Percentiles rank a stretch among this genome's conserved stretches.
Conservation (phyloP, 2,113 vertebrate species). For the Brachyhypopomus occidentalis region DNA sequence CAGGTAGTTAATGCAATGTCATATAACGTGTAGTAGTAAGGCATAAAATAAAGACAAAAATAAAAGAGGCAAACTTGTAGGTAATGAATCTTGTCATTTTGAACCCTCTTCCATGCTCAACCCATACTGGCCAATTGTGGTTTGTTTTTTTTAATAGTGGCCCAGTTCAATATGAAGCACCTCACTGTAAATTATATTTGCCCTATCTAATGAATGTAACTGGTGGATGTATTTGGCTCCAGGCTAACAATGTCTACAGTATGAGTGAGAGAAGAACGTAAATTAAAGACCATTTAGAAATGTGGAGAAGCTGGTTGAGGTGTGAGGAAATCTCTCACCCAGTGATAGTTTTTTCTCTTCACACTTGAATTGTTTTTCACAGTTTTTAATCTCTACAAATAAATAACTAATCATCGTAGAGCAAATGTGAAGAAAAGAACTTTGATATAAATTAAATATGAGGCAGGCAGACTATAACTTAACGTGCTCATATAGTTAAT, state of each 20-base stretch:
- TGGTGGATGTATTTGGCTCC: constrained; percentile 23
- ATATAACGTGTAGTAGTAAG: background rate
- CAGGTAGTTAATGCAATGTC: constrained; percentile 11
- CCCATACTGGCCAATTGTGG: background rate
- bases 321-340: constrained; percentile 22
- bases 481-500: constrained; percentile 37
- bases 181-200: background rate
- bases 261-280: constrained; percentile 26
- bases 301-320: constrained; percentile 34
- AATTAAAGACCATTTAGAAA: constrained; percentile 35
- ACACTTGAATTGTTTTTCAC: constrained; percentile 22
- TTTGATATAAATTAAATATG: constrained; percentile 38
- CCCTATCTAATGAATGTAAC: constrained; percentile 4
- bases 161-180: background rate
- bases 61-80: background rate
- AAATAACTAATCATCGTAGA: constrained; percentile 10
- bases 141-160: background rate
- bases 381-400: constrained; percentile 20
- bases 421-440: constrained; percentile 39
- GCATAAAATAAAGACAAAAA: background rate
- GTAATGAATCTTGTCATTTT: background rate
- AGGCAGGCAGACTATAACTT: constrained; percentile 21
- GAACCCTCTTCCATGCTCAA: background rate
- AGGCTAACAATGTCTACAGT: constrained; percentile 30
- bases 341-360: constrained; percentile 33